Evolutionary conservation across 2,113 vertebrate genomes (phyloP), one percentile per base, ranked within the genome.

Genomic region (Pachyramphus minor): DNA sequence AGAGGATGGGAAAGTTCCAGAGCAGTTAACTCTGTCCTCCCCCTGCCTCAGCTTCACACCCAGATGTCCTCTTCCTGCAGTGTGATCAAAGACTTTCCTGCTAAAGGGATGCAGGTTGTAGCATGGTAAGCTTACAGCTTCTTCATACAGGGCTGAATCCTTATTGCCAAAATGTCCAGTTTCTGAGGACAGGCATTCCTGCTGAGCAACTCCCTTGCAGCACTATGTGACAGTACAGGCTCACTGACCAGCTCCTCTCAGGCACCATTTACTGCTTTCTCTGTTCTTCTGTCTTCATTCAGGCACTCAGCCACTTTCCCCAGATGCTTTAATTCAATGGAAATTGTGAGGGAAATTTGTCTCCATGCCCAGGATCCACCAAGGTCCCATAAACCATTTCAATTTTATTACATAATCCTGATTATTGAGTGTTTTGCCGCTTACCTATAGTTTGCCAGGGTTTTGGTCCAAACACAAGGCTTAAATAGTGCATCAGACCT

Each of bases 391-490:
- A 83, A 95, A 83, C 42, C 6, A 37, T 91, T 77, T 55, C 39
- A 67, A 28, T 93, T 84, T 91, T 90, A 80, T 91, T 91, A 74
- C 72, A 72, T 91, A 90, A 94, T 90, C 33, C 87, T 44, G 72
- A 71, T 91, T 91, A 67, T 81, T 90, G 66, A 84, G 35, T 79
- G 58, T 62, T 94, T 92, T 91, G 71, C 78, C 47, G 44, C 78
- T 89, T 73, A 90, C 59, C 33, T 87, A 28, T 28, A 44, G 67
- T 55, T 90, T 87, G 67, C 33, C 82, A 90, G 33, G 45, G 55
- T 42, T 95, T 93, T 66, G 47, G 33, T 80, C 91, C 64, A 91
- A 82, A 58, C 5, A 6, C 41, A 66, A 90, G 39, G 37, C 25
- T 81, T 75, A 84, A 87, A 87, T 31, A 80, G 62, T 21, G 10